Base-by-base conservation (phyloP, 2,888 invertebrate genomes). In the Drosophila percnosoma region DNA sequence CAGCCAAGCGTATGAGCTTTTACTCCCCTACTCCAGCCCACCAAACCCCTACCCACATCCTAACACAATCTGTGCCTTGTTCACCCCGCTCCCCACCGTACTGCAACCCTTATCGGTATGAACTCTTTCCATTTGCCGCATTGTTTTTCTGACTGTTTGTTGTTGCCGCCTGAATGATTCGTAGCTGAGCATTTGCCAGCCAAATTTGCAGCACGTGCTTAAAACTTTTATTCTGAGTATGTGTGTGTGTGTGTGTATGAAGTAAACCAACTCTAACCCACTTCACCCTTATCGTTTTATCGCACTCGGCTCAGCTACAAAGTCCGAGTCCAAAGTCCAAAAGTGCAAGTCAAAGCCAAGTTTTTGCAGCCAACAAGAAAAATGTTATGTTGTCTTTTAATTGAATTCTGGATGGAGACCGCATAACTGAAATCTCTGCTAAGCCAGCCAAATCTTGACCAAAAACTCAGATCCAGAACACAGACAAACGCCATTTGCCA, bases 391-490 rank as follows among this genome's bases (percentile, higher is more conserved):
- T 80, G 73, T 70, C 73, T 88, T 89, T 90, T 88, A 88, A 88
- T 88, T 88, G 87, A 88, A 88, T 88, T 88, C 82, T 70, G 77
- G 75, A 77, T 73, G 75, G 75, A 77, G 71, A 77, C 78, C 86
- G 87, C 90, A 86, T 85, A 87, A 90, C 89, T 88, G 90, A 89
- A 87, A 87, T 80, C 80, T 78, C 87, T 82, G 79, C 85, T 82
- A 89, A 89, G 82, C 85, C 82, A 75, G 77, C 85, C 75, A 79
- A 85, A 82, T 90, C 90, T 90, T 78, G 77, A 70, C 80, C 81
- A 73, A 65, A 21, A 75, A 65, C 54, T 60, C 67, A 70, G 65
- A 67, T 69, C 34, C 77, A 68, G 57, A 45, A 63, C 63, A 38
- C 65, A 76, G 55, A 74, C 68, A 68, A 51, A 48, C 48, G 67